Evolutionary conservation across 2,113 vertebrate genomes (phyloP), one percentile per base, ranked within the genome.

Genomic region (Setophaga coronata): DNA sequence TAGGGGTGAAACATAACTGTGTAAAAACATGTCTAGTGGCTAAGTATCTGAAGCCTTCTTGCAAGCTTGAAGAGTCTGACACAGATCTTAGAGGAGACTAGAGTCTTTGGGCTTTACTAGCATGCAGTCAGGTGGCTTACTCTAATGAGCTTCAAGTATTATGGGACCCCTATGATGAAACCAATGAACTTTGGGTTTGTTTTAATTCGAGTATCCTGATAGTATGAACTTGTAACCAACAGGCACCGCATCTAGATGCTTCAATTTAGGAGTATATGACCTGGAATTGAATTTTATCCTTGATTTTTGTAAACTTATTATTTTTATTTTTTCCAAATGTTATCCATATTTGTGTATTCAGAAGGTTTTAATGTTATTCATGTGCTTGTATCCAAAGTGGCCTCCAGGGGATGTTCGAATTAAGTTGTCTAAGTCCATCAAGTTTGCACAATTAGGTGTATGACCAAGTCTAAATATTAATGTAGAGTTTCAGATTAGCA

Each of bases 1-100:
- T 6, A 58, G 3, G 1, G 1, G 0, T 72, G 54, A 85, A 74
- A 84, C 2, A 11, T 6, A 71, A 18, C 4, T 28, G 2, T 3
- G 17, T 43, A 53, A n/a, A 86, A 65, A 13, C 25, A 45, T 6
- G 5, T 24, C 17, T 60, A 28, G 6, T 36, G 12, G 3, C 13
- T 64, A 34, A 5, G 3, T 23, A 33, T 40, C 21, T 90, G 36
- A 76, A 86, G 10, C 3, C 31, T 2, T 20, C 34, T 60, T 14
- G 2, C 29, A 29, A 57, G 5, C 14, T 43, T 66, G 18, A 87
- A 69, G 31, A 82, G 9, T 26, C 14, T 25, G 18, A 86, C 9
- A 45, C 2, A 81, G 21, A 29, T 17, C 8, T 65, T 61, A 87
- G 71, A 29, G 21, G n/a, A 86, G 6, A 26, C 14, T 16, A n/a